Evolutionary conservation across 2,888 invertebrate genomes (phyloP), one percentile per base, ranked within the genome.

Genomic region (Ormyrus rosae): DNA sequence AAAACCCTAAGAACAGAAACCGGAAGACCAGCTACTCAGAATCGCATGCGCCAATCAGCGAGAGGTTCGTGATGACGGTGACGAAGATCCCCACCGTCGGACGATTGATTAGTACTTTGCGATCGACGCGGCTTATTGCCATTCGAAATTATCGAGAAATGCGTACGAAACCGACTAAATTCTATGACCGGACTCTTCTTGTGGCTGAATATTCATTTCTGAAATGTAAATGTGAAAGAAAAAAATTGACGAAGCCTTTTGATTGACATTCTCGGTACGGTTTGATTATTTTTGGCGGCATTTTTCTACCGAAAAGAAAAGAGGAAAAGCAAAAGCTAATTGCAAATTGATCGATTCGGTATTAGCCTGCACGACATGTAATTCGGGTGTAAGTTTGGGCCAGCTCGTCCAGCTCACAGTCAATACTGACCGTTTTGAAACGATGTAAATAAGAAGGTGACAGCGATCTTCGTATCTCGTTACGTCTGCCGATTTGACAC

Each of bases 371-470:
- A 78, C 61, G 51, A 72, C 60, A 75, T 77, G 70, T 58, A 73
- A 78, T 77, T 81, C 75, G 77, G 84, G 85, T 85, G 84, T 85
- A 85, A 85, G 84, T 85, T 85, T 85, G 85, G 88, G 87, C 86
- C 88, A 87, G 87, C 88, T 87, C 85, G 85, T 86, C 85, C 84
- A 85, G 84, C 85, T 88, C 87, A 84, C 84, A 85, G 78, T 77
- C 82, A 78, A 75, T 80, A 81, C 73, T 81, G 82, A 84, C 83
- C 82, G 83, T 85, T 84, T 85, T 83, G 83, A 82, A 82, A 82
- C 80, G 83, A 84, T 83, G 81, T 79, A 81, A 82, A 81, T 74
- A 79, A 72, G 69, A 80, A 82, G 80, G 74, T 83, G 80, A 83
- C 80, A 83, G 81, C 81, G 82, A 81, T 78, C 79, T 83, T 82